Conservation (phyloP, 2,797 vertebrate species). For the Rhabdomys pumilio region DNA sequence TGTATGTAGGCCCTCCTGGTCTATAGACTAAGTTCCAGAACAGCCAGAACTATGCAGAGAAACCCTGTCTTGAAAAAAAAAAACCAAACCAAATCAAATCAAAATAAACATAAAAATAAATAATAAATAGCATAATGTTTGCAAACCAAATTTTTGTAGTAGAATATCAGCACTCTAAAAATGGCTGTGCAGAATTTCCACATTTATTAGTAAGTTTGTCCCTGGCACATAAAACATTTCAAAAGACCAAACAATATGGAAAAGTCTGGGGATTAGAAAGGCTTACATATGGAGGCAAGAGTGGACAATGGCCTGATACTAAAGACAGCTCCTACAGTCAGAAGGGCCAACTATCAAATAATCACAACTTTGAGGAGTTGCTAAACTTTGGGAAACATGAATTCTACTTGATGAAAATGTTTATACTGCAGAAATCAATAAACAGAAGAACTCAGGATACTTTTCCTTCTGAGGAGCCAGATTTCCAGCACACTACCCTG, state of each 20-base stretch:
- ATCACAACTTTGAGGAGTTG: conserved; percentile 23
- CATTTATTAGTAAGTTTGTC: conserved; percentile 35
- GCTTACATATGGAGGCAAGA: neutral
- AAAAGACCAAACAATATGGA: conserved; percentile 49
- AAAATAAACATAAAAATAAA: conserved; percentile 32
- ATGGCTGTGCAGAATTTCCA: conserved; percentile 42
- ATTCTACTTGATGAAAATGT: conserved; percentile 29
- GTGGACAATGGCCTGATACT: neutral
- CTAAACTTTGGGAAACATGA: neutral
- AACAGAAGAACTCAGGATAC: conserved; percentile 3
- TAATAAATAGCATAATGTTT: conserved; percentile 47
- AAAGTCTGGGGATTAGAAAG: neutral
- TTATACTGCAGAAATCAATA: conserved; percentile 51
- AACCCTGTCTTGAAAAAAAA: neutral
- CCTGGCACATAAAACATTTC: conserved; percentile 21
- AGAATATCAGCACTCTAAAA: conserved; percentile 61
- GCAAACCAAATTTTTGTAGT: conserved; percentile 34
- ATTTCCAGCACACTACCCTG: conserved; percentile 31
- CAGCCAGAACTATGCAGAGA: neutral
- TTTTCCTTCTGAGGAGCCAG: neutral
- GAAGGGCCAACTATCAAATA: conserved; percentile 34
- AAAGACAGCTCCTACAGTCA: neutral
- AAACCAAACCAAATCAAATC: too few species aligned
- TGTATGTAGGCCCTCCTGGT: neutral
- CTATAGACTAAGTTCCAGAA: neutral